Evolutionary conservation across 2,113 vertebrate genomes (phyloP).

Genomic region (Ammodytes dubius): DNA sequence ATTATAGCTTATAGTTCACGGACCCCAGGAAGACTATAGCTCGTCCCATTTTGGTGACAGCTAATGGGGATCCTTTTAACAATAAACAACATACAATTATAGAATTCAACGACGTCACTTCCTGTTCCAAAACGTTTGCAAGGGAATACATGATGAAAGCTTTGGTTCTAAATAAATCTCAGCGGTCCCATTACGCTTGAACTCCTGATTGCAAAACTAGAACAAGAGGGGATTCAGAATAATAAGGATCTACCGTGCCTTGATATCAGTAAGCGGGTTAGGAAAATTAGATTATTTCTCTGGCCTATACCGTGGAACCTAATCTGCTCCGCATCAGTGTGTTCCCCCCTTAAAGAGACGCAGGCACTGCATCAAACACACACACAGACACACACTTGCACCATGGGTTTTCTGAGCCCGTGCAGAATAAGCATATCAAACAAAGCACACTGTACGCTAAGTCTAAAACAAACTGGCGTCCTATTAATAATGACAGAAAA

Average conservation of each 20-base stretch:
- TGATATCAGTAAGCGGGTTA: constrained; percentile 77
- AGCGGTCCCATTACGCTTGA: constrained; percentile 39
- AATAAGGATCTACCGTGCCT: constrained; percentile 56
- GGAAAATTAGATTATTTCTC: constrained; percentile 78
- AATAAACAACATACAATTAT: neutral
- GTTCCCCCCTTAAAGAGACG: constrained; percentile 40
- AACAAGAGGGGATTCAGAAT: constrained; percentile 70
- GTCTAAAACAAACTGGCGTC: constrained; percentile 22
- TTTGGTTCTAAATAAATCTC: constrained; percentile 42
- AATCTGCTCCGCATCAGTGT: constrained; percentile 70
- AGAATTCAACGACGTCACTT: constrained; percentile 37
- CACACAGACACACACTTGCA: constrained; percentile 24
- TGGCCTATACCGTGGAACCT: constrained; percentile 63
- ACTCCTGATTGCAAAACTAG: constrained; percentile 65
- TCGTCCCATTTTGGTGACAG: no score
- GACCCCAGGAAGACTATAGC: no score
- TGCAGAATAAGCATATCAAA: constrained; percentile 34
- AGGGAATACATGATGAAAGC: constrained; percentile 55
- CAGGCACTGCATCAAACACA: constrained; percentile 26
- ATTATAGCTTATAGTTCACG: no score
- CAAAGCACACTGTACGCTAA: constrained; percentile 4
- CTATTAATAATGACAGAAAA: constrained; percentile 33
- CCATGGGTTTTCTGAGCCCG: constrained; percentile 6
- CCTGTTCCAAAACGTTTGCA: constrained; percentile 26
- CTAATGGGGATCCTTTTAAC: no score